Percentiles rank a stretch among this genome's conserved stretches.
phyloP scores from a whole-genome alignment of 2,113 vertebrate species.

The Synchiropus splendidus region DNA sequence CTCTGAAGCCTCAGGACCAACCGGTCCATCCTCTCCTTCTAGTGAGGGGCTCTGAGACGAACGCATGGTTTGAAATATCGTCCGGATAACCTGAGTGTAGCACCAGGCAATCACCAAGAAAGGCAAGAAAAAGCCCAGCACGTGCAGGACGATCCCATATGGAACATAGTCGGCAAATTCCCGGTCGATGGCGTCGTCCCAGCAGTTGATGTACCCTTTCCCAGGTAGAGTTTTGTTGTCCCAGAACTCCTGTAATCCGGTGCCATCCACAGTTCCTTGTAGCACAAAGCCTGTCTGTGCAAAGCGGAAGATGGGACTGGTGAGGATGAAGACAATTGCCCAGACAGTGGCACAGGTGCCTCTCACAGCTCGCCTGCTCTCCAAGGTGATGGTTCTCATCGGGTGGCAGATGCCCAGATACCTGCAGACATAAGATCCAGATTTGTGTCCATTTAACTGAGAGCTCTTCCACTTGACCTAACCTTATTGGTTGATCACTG shows the following conservation, averaged over 20 bases:
- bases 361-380: constrained; percentile 69
- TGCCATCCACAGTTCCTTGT: constrained; percentile 10
- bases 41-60: constrained; percentile 34
- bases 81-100: constrained; percentile 71
- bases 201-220: constrained; percentile 66
- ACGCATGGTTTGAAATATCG: constrained; percentile 66
- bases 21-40: constrained; percentile 23
- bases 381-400: constrained; percentile 67
- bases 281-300: constrained; percentile 62
- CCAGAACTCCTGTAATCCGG: constrained; percentile 5
- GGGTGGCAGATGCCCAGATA: constrained; percentile 75
- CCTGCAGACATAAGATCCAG: constrained; percentile 3
- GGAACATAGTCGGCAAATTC: constrained; percentile 72
- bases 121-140: constrained; percentile 71
- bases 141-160: constrained; percentile 69
- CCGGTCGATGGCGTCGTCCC: constrained; percentile 73
- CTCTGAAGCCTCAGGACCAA: constrained; percentile 7
- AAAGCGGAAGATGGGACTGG: constrained; percentile 73
- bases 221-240: not conserved
- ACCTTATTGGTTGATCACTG: too few species aligned
- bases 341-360: constrained; percentile 69
- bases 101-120: constrained; percentile 76
- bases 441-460: too few species aligned
- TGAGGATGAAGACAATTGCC: constrained; percentile 70
- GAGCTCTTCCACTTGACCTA: too few species aligned